Base-by-base conservation (phyloP, 2,797 vertebrate species). In the Bradypodion pumilum region DNA sequence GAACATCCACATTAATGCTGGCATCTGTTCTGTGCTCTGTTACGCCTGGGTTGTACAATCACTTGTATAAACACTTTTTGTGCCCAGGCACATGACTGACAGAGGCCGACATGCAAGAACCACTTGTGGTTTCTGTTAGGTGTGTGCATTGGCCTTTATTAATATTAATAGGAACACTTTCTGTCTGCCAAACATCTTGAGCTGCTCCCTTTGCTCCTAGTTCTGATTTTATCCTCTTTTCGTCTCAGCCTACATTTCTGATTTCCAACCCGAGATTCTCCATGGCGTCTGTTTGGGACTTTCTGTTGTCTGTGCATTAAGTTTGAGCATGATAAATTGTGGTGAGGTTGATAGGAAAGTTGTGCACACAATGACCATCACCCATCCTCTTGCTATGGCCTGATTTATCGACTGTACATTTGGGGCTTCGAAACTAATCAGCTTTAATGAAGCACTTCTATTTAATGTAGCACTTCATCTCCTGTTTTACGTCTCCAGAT, bases 401-500 rank as follows among this genome's bases (percentile, higher is more conserved):
- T 87, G 69, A 85, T 82, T 88, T 74, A 89, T 69, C 29, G 60
- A 42, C 0, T 7, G 13, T 87, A 8, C 37, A 65, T 49, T 91
- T 90, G 13, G 49, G 62, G 16, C 77, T 82, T 87, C 87, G 86
- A 87, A 92, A 66, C 85, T 59, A 79, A 73, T 90, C 83, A 7
- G 23, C 69, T 87, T 88, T 13, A 62, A 90, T 92, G 85, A 46
- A 2, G 27, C 62, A 62, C 86, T 83, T 85, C 84, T 42, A 82
- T n/a, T 2, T 35, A 82, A 2, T 7, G 35, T 80, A 83, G 82
- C 84, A 89, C 59, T n/a, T n/a, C 29, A 13, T 37, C 85, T 86
- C 40, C 56, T 69, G 83, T 74, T 59, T 60, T 86, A 7, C 65
- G 85, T 85, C 80, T 91, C 66, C 82, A 91, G 91, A 87, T 88